Evolutionary conservation across 2,888 invertebrate species (phyloP), one percentile per base, ranked within the genome.

Genomic region (Cheilosia soror): DNA sequence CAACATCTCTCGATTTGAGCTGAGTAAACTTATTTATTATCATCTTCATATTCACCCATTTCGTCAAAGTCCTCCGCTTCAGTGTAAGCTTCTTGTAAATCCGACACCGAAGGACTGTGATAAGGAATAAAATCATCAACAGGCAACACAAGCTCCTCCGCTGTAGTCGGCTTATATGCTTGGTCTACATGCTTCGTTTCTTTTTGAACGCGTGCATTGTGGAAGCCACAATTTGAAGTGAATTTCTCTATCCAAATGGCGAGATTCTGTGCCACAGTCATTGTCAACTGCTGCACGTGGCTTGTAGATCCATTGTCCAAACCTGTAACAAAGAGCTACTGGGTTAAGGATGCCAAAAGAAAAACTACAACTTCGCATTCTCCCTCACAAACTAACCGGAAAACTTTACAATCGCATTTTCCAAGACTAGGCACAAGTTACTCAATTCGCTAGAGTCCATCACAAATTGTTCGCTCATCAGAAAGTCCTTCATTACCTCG

Each of bases 211-310:
- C 83, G 88, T 2, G 88, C 87, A 84, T 89, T 80, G 53, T 88
- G 89, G 49, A 91, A 91, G 51, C 91, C 92, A 65, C 91, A 88
- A 87, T 90, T 90, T 7, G 90, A 89, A 53, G 90, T 89, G 55
- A 92, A 91, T 77, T 91, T 90, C 71, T 90, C 90, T 29, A 92
- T 91, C 91, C 92, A 92, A 72, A 90, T 89, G 3, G 92, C 90
- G 33, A 92, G 72, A 62, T 92, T 92, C 55, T 89, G 89, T 29
- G 92, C 89, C 40, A 92, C 85, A 44, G 89, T 89, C 63, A 89
- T 89, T 47, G 90, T 89, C 81, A 92, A 90, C 60, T 90, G 90
- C 2, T 89, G 88, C 29, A 90, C 81, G 69, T 90, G 76, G 33
- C 63, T 91, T 20, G 89, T 89, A n/a, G 90, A 89, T 0, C 89